These are phyloP conservation scores for Panurus biarmicus DNA, from an alignment of 2,113 vertebrate species.

Conservation along the genomic window DNA sequence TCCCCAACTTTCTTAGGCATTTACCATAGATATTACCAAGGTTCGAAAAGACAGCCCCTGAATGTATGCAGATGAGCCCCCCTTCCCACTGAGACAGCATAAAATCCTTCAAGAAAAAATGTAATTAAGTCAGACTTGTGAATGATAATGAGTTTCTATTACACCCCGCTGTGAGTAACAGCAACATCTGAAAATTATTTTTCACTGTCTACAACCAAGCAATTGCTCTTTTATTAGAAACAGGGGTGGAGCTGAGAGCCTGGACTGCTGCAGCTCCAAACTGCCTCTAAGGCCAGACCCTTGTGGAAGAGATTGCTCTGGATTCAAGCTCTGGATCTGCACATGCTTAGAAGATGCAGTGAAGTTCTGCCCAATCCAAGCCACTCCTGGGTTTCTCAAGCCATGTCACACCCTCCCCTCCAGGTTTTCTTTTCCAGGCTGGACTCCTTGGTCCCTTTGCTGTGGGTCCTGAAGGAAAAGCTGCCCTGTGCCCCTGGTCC, in stretches of 20 bases:
- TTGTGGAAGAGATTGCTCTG: background rate
- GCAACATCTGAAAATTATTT: slow-evolving; percentile 52
- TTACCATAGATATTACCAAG: slow-evolving; percentile 11
- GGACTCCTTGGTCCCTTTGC: background rate
- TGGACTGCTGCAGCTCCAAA: background rate
- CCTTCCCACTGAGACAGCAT: background rate
- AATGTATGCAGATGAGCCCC: slow-evolving; percentile 20
- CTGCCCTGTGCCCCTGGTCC: background rate
- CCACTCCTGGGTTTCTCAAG: background rate
- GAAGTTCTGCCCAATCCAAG: background rate
- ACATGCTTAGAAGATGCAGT: background rate
- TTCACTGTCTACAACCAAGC: background rate
- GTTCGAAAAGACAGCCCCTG: background rate
- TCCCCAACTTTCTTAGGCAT: background rate
- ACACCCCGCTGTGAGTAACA: slow-evolving; percentile 45
- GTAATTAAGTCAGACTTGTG: slow-evolving; percentile 64
- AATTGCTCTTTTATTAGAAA: slow-evolving; percentile 1
- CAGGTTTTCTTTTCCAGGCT: background rate
- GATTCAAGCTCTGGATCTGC: background rate
- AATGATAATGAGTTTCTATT: slow-evolving; percentile 59
- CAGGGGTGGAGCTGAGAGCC: background rate
- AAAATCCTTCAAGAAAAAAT: slow-evolving; percentile 49
- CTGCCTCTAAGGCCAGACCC: background rate
- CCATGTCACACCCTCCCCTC: background rate
- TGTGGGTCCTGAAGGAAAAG: background rate